A percentile compares a stretch with the other conserved stretches of the same genome.
These are phyloP conservation scores for Hydractinia symbiolongicarpus DNA, from an alignment of 30 jellyfish, hydroid and myxozoan genomes.

Conservation along the genomic window DNA sequence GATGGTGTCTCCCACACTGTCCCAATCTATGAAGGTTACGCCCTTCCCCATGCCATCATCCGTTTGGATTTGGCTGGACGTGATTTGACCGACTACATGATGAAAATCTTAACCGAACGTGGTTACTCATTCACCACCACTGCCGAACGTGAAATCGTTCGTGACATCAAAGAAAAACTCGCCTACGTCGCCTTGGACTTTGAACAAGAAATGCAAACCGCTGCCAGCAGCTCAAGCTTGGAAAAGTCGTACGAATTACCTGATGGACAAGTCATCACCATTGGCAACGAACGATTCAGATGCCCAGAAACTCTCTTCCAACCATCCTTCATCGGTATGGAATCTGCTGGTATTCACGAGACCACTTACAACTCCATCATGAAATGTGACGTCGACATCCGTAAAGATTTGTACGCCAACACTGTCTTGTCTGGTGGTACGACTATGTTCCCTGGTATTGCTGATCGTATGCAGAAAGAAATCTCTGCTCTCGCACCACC, in stretches of 20 bases:
- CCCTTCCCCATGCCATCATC: constrained; percentile 99
- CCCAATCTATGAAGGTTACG: constrained; percentile 99
- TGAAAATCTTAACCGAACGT: constrained; percentile 98
- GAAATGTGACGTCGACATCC: constrained; percentile 99
- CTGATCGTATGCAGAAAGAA: constrained; percentile 99
- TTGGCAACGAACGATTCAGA: constrained; percentile 98
- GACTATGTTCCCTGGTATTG: constrained; percentile 99
- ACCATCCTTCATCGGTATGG: constrained; percentile 99
- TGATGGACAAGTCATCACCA: constrained; percentile 99
- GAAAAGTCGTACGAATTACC: constrained; percentile 98
- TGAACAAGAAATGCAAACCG: constrained; percentile 96
- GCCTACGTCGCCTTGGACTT: constrained; percentile 99
- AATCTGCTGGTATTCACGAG: constrained; percentile 98
- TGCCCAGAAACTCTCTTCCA: constrained; percentile 99
- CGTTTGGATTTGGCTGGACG: constrained; percentile 99
- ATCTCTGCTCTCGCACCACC: constrained; percentile 98
- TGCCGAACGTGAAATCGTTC: constrained; percentile 98
- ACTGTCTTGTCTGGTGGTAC: constrained; percentile 99
- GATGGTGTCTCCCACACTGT: constrained; percentile 99
- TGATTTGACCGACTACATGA: constrained; percentile 97
- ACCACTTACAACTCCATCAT: constrained; percentile 98
- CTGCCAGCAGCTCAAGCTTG: constrained; percentile 97
- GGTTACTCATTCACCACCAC: constrained; percentile 99
- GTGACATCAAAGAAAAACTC: constrained; percentile 98
- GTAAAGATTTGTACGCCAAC: constrained; percentile 97